A percentile compares a stretch with the other conserved stretches of the same genome.
Conservation (phyloP, 2,797 vertebrate genomes). For the Okamejei kenojei region DNA sequence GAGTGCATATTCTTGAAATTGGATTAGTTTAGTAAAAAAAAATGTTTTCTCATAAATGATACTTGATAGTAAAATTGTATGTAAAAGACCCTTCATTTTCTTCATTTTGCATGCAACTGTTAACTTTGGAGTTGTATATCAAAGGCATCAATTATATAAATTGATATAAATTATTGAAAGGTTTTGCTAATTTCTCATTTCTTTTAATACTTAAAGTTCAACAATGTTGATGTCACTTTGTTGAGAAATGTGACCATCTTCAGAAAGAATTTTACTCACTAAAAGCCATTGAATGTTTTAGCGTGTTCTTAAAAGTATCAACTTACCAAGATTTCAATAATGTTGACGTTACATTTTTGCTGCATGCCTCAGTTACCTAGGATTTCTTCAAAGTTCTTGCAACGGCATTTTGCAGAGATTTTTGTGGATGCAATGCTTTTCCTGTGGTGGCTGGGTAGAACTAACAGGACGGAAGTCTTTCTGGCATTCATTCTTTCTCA, state of each 20-base stretch:
- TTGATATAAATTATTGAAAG: neutral
- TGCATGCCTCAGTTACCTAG: neutral
- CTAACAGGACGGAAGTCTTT: neutral
- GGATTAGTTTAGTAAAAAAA: neutral
- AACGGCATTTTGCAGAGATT: neutral
- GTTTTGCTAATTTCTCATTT: neutral
- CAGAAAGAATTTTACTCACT: neutral
- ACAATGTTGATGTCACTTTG: neutral
- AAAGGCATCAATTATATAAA: neutral
- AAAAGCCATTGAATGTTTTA: neutral
- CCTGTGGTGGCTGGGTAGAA: conserved; percentile 2
- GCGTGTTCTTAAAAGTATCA: neutral
- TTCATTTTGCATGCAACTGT: neutral
- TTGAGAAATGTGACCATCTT: neutral
- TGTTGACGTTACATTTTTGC: neutral
- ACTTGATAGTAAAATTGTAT: neutral
- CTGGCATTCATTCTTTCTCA: conserved; percentile 13
- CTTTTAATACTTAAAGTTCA: neutral
- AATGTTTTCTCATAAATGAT: neutral
- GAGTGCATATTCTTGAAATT: neutral
- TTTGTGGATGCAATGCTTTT: conserved; percentile 10
- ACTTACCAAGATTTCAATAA: neutral
- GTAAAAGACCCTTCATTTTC: neutral
- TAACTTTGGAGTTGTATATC: neutral
- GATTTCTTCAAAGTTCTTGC: neutral